phyloP scores from a whole-genome alignment of 2,797 vertebrate species.

The Carcharodon carcharias region DNA sequence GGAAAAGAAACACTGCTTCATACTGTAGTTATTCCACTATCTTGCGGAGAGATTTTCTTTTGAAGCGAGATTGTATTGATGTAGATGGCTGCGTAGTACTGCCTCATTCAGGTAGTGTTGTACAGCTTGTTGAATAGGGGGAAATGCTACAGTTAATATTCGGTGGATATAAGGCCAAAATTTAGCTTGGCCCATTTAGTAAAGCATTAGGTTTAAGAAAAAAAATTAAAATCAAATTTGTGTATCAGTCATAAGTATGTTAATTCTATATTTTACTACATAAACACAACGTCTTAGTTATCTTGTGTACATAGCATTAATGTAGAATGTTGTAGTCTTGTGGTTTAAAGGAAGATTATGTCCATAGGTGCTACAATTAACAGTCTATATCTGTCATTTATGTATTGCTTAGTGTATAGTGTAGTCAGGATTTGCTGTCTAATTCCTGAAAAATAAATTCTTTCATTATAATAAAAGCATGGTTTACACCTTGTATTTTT shows the following conservation, averaged over 20 bases:
- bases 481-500: constrained; percentile 47
- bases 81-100: constrained; percentile 14
- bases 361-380: constrained; percentile 74
- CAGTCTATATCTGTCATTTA: constrained; percentile 69
- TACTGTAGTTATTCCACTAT: constrained; percentile 37
- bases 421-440: constrained; percentile 48
- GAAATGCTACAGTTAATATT: constrained; percentile 34
- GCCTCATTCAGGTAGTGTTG: constrained; percentile 23
- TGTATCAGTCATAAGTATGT: constrained; percentile 52
- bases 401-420: constrained; percentile 66
- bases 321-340: constrained; percentile 57
- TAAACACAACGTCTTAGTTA: constrained; percentile 63
- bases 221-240: constrained; percentile 43
- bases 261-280: constrained; percentile 57
- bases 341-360: constrained; percentile 62
- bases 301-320: constrained; percentile 61
- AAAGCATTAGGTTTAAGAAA: constrained; percentile 48
- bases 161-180: constrained; percentile 17
- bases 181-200: constrained; percentile 35
- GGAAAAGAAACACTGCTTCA: background rate
- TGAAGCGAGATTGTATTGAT: constrained; percentile 11
- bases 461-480: constrained; percentile 69
- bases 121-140: constrained; percentile 15
- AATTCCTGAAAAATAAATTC: constrained; percentile 60
- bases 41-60: constrained; percentile 26